These are phyloP conservation scores for Ostrea edulis DNA, from an alignment of 1,140 invertebrate species.

Conservation along the genomic window DNA sequence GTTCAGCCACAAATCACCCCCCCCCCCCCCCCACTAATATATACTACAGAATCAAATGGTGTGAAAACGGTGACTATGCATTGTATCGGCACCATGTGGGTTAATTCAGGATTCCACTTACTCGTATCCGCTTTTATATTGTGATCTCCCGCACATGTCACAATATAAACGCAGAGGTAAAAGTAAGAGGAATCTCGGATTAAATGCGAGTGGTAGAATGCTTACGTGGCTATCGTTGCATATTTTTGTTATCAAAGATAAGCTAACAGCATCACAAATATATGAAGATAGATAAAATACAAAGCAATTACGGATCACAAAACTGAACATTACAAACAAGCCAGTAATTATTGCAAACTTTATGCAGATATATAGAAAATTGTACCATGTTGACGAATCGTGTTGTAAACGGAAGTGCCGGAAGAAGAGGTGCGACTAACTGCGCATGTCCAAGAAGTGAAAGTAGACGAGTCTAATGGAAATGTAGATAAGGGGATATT, in stretches of 20 bases:
- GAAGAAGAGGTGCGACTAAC: slow-evolving; percentile 49
- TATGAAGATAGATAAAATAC: background rate
- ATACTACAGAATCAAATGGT: too few species aligned
- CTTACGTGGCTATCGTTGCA: background rate
- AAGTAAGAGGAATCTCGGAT: too few species aligned
- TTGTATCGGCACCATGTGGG: too few species aligned
- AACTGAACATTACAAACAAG: background rate
- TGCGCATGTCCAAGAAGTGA: slow-evolving; percentile 62
- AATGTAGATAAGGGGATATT: background rate
- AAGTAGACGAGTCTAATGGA: slow-evolving; percentile 48
- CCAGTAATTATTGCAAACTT: background rate
- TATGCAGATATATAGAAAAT: background rate
- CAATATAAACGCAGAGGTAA: too few species aligned
- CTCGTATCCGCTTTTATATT: too few species aligned
- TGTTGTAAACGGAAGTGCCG: slow-evolving; percentile 48
- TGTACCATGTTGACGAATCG: background rate
- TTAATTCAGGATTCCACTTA: too few species aligned
- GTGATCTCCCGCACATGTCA: too few species aligned
- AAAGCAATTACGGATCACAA: background rate
- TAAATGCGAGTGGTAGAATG: background rate
- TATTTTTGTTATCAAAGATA: background rate
- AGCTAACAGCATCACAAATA: background rate
- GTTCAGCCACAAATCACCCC: too few species aligned
- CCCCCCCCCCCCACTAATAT: too few species aligned
- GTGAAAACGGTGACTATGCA: too few species aligned